phyloP scores from a whole-genome alignment of 2,888 invertebrate genomes.

The Idaea dimidiata region DNA sequence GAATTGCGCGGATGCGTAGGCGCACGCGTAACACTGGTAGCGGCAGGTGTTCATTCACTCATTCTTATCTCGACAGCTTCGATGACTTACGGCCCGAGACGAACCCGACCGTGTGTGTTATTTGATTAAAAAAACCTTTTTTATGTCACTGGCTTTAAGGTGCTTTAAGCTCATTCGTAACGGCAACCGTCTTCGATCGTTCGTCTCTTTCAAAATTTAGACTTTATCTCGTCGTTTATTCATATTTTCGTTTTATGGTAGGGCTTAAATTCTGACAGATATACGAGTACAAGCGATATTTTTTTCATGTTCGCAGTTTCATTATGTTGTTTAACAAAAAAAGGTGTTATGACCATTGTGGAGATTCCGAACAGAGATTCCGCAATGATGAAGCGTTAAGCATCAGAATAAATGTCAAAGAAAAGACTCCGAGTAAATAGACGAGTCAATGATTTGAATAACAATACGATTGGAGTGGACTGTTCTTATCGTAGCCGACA shows the following conservation, averaged over 20 bases:
- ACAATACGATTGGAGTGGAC: slow-evolving; percentile 42
- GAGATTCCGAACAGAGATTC: slow-evolving; percentile 34
- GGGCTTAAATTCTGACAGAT: slow-evolving; percentile 60
- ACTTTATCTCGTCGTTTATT: slow-evolving; percentile 57
- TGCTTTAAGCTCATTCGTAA: slow-evolving; percentile 75
- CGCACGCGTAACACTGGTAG: slow-evolving; percentile 77
- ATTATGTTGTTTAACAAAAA: slow-evolving; percentile 24
- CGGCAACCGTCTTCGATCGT: slow-evolving; percentile 70
- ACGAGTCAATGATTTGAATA: slow-evolving; percentile 46
- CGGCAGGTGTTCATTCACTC: slow-evolving; percentile 78
- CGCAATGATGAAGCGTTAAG: slow-evolving; percentile 40
- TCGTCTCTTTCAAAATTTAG: slow-evolving; percentile 64
- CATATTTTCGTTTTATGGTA: slow-evolving; percentile 51
- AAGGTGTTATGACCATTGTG: slow-evolving; percentile 13
- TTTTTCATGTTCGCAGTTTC: slow-evolving; percentile 30
- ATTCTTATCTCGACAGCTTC: slow-evolving; percentile 79
- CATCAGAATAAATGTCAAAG: slow-evolving; percentile 36
- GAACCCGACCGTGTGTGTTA: slow-evolving; percentile 66
- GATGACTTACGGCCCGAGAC: slow-evolving; percentile 73
- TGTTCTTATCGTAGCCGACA: slow-evolving; percentile 32
- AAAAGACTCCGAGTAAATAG: slow-evolving; percentile 38
- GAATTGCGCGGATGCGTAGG: slow-evolving; percentile 59
- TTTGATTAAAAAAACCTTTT: slow-evolving; percentile 63
- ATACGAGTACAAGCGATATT: slow-evolving; percentile 39
- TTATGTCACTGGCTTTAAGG: slow-evolving; percentile 71